These are phyloP conservation scores for Aeoliscus strigatus DNA, from an alignment of 2,797 vertebrate genomes.

Conservation along the genomic window DNA sequence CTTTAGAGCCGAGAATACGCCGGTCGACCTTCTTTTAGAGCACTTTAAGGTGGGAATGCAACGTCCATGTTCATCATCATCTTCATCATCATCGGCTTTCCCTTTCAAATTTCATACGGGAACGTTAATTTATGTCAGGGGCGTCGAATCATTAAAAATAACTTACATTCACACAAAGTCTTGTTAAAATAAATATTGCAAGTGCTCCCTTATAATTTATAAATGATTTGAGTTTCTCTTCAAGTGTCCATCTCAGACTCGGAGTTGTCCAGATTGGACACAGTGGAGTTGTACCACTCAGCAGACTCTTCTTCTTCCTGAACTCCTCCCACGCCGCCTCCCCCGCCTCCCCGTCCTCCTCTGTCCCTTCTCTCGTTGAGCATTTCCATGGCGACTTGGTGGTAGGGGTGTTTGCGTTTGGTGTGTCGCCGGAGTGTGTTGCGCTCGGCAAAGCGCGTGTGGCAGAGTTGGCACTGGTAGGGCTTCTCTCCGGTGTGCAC, in stretches of 20 bases:
- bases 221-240: slow-evolving; percentile 19
- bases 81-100: too few relatives aligned
- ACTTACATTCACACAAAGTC: slow-evolving; percentile 52
- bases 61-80: too few relatives aligned
- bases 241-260: slow-evolving; percentile 66
- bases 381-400: slow-evolving; percentile 75
- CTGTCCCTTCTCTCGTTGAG: slow-evolving; percentile 60
- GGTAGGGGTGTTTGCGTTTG: slow-evolving; percentile 85
- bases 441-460: slow-evolving; percentile 86
- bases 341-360: slow-evolving; percentile 43
- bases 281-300: slow-evolving; percentile 78
- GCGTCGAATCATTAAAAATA: slow-evolving; percentile 26
- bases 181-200: slow-evolving; percentile 56
- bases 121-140: too few relatives aligned
- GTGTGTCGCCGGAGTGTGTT: slow-evolving; percentile 87
- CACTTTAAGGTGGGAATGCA: too few relatives aligned
- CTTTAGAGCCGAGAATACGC: slow-evolving; percentile 17
- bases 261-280: slow-evolving; percentile 72
- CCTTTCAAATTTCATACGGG: too few relatives aligned
- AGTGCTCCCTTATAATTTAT: slow-evolving; percentile 58
- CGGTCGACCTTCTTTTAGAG: too few relatives aligned
- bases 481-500: slow-evolving; percentile 91
- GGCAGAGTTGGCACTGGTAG: slow-evolving; percentile 86
- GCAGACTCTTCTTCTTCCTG: slow-evolving; percentile 76
- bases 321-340: slow-evolving; percentile 32